Percentiles rank a stretch among this genome's conserved stretches.
phyloP scores from a whole-genome alignment of 2,113 vertebrate genomes.

The Origma solitaria region DNA sequence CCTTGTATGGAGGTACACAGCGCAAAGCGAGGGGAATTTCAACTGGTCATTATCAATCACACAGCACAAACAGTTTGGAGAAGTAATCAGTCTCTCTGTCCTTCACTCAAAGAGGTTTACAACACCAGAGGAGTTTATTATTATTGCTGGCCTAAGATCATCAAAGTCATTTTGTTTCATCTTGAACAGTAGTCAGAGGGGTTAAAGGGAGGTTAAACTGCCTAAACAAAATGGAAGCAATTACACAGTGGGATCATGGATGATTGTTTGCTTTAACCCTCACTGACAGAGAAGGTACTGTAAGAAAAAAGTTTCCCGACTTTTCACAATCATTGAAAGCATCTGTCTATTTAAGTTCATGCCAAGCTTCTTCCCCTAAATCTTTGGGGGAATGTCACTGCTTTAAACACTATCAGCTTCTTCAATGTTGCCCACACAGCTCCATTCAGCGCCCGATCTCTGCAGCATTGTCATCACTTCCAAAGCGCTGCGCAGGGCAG shows the following conservation, averaged over 20 bases:
- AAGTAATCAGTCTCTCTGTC: constrained; percentile 58
- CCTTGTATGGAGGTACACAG: constrained; percentile 6
- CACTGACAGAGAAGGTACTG: constrained; percentile 17
- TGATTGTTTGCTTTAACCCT: constrained; percentile 48
- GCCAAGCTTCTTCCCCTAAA: background rate
- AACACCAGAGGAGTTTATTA: constrained; percentile 70
- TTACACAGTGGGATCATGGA: constrained; percentile 63
- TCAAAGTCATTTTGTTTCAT: constrained; percentile 69
- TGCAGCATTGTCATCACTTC: background rate
- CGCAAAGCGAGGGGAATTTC: constrained; percentile 25
- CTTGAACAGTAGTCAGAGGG: constrained; percentile 72
- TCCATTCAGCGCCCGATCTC: background rate
- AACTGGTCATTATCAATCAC: constrained; percentile 72
- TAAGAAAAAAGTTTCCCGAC: background rate
- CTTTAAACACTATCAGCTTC: background rate
- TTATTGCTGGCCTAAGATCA: constrained; percentile 65
- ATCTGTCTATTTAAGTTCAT: background rate
- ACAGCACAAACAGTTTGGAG: constrained; percentile 65
- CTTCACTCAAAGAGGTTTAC: constrained; percentile 63
- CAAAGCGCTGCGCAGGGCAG: background rate
- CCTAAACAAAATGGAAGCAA: constrained; percentile 77
- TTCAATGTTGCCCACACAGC: background rate
- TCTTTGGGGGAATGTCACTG: background rate
- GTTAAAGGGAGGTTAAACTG: constrained; percentile 76
- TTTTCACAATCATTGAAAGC: background rate